These are phyloP conservation scores for Phoxinus dragarum DNA, from an alignment of 2,797 vertebrate genomes.

Conservation along the genomic window DNA sequence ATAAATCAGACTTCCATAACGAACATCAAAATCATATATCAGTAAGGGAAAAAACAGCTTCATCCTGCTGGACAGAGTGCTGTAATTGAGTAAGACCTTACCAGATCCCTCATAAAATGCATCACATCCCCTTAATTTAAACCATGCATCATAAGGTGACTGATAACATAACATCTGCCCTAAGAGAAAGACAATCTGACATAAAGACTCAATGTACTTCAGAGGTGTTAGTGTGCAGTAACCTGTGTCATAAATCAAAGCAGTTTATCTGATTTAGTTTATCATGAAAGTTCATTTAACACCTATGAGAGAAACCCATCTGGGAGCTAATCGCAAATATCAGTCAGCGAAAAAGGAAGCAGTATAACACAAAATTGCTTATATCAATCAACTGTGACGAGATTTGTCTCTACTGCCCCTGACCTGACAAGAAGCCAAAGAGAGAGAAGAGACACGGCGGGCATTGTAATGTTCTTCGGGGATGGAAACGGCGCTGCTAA, in stretches of 20 bases:
- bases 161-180: neutral
- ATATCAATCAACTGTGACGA: constrained; percentile 48
- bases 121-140: constrained; percentile 7
- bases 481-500: constrained; percentile 33
- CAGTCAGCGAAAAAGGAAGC: constrained; percentile 32
- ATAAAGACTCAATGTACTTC: constrained; percentile 14
- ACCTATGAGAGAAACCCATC: constrained; percentile 13
- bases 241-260: constrained; percentile 40
- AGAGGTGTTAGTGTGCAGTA: constrained; percentile 25
- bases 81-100: neutral
- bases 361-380: constrained; percentile 42
- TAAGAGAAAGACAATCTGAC: constrained; percentile 16
- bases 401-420: constrained; percentile 12
- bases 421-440: constrained; percentile 33
- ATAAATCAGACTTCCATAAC: constrained; percentile 5
- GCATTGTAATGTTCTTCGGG: constrained; percentile 43
- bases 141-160: neutral
- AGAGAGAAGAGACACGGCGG: constrained; percentile 20
- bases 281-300: constrained; percentile 23
- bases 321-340: constrained; percentile 34
- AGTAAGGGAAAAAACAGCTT: neutral
- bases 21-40: constrained; percentile 1
- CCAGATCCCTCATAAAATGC: constrained; percentile 21
- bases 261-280: constrained; percentile 36
- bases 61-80: neutral